A percentile compares a stretch with the other conserved stretches of the same genome.
These are phyloP conservation scores for Sebastes trivittatus DNA, from an alignment of 2,797 vertebrate species.

Conservation along the genomic window DNA sequence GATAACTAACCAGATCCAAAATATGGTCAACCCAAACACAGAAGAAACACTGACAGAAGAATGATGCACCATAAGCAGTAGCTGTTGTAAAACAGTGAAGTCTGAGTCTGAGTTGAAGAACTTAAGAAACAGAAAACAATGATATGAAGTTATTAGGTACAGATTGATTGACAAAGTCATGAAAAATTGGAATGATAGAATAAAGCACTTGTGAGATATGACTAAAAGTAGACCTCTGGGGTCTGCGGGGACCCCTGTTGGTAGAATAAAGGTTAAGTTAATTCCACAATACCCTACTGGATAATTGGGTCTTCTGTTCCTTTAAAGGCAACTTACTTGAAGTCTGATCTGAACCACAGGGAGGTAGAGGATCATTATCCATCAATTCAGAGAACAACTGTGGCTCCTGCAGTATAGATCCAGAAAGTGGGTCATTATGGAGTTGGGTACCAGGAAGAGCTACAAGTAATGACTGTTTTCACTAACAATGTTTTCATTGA, in stretches of 20 bases:
- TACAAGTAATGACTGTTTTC: background rate
- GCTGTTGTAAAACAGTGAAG: background rate
- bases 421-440: background rate
- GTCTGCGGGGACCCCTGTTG: background rate
- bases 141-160: background rate
- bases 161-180: background rate
- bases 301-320: background rate
- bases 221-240: background rate
- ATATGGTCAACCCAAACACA: background rate
- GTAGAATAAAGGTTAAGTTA: background rate
- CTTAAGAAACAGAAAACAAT: background rate
- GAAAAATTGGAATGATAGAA: background rate
- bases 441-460: background rate
- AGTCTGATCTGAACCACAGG: background rate
- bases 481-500: background rate
- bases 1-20: background rate
- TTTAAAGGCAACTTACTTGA: background rate
- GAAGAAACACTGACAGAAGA: background rate
- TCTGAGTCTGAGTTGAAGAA: background rate
- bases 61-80: background rate
- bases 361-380: conserved; percentile 6
- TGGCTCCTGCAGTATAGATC: background rate
- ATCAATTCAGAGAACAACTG: background rate
- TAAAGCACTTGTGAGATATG: background rate
- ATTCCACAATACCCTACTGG: background rate